A percentile compares a stretch with the other conserved stretches of the same genome.
phyloP scores from a whole-genome alignment of 30 jellyfish, hydroid and myxozoan species.

The Phacellophora camtschatica region DNA sequence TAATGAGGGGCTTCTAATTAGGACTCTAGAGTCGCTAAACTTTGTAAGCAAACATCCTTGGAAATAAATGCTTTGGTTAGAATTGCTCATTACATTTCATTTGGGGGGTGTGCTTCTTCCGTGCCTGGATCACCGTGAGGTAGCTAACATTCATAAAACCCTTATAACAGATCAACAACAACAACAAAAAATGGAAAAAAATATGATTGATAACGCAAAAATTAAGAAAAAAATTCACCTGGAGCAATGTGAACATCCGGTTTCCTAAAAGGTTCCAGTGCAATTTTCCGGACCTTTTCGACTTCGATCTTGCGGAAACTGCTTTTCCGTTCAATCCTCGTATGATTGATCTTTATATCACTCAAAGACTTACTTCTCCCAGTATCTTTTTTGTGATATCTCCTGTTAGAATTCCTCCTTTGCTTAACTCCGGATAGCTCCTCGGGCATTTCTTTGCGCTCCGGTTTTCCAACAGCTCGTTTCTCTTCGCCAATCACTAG shows the following conservation, averaged over 20 bases:
- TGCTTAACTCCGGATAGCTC: neutral
- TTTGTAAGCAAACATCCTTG: too few relatives aligned
- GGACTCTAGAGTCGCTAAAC: too few relatives aligned
- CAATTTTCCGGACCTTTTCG: conserved; percentile 45
- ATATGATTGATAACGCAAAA: neutral
- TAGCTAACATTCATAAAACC: too few relatives aligned
- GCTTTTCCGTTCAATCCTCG: neutral
- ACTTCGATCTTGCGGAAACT: conserved; percentile 15
- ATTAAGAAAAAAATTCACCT: conserved; percentile 20
- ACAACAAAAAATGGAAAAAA: neutral
- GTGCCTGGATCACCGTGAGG: too few relatives aligned
- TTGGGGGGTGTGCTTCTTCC: too few relatives aligned
- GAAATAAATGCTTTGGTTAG: too few relatives aligned
- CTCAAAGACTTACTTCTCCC: conserved; percentile 23
- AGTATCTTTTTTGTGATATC: neutral
- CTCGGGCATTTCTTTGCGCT: neutral
- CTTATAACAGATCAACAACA: neutral
- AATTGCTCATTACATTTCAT: too few relatives aligned
- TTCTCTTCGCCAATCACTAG: neutral
- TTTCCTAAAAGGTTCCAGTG: conserved; percentile 19
- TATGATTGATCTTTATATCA: neutral
- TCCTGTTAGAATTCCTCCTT: neutral
- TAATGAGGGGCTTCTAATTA: too few relatives aligned
- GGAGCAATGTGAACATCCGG: conserved; percentile 37
- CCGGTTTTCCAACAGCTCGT: neutral